Evolutionary conservation across 1,140 invertebrate genomes (phyloP).

Genomic region (Gryllus bimaculatus): DNA sequence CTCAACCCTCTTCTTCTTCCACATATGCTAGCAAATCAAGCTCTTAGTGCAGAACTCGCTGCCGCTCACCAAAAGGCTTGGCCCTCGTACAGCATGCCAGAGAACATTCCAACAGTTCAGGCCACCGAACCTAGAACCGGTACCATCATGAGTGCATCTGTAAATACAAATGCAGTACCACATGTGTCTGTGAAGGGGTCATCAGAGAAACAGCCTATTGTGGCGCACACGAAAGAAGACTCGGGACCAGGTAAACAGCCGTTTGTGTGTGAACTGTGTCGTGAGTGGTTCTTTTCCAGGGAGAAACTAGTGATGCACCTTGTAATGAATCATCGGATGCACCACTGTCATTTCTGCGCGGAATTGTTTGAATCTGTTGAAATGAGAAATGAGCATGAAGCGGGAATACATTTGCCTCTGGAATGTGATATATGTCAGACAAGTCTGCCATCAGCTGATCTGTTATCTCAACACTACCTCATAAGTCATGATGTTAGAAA

Average conservation of each 20-base stretch:
- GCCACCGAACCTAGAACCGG: conserved; percentile 7
- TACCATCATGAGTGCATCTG: conserved; percentile 14
- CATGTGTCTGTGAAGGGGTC: conserved; percentile 12
- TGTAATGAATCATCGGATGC: conserved; percentile 22
- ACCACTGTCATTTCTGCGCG: conserved; percentile 22
- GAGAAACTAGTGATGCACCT: conserved; percentile 24
- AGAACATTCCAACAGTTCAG: background rate
- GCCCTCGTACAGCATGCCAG: background rate
- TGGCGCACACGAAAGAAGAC: conserved; percentile 11
- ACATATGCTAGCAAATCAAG: background rate
- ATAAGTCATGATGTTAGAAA: conserved; percentile 19
- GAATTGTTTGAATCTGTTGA: conserved; percentile 19
- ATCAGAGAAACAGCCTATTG: background rate
- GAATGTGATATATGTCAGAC: conserved; percentile 22
- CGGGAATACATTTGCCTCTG: conserved; percentile 16
- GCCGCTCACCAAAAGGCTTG: background rate
- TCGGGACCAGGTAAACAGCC: conserved; percentile 14
- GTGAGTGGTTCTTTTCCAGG: conserved; percentile 23
- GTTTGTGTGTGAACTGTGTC: conserved; percentile 22
- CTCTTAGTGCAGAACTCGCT: background rate
- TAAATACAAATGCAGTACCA: background rate
- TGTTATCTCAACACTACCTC: conserved; percentile 19
- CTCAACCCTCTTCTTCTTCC: conserved; percentile 10
- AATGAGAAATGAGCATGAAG: conserved; percentile 20
- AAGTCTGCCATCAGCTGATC: conserved; percentile 12